phyloP scores from a whole-genome alignment of 37 sponge, comb jelly and placozoan species.

The Mnemiopsis leidyi region DNA sequence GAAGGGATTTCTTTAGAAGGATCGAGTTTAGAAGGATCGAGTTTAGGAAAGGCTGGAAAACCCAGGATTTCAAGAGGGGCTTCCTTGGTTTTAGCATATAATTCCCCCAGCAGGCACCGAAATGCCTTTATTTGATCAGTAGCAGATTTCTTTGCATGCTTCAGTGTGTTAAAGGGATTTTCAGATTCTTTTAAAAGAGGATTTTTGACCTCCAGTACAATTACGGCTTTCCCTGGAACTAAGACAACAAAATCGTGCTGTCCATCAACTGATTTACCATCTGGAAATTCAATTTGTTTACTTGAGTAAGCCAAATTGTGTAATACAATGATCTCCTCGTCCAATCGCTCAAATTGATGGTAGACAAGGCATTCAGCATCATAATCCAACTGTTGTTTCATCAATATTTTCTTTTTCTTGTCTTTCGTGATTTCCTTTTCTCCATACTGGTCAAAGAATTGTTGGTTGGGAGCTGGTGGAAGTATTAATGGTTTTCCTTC shows the following conservation, averaged over 20 bases:
- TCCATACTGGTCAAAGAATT: neutral
- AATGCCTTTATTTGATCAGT: too few species aligned
- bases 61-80: neutral
- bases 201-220: neutral
- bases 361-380: neutral
- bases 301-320: neutral
- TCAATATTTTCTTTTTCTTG: neutral
- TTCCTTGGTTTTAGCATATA: too few species aligned
- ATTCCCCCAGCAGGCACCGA: too few species aligned
- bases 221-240: neutral
- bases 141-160: neutral
- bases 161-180: neutral
- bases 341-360: neutral
- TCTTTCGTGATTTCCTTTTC: neutral
- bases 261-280: neutral
- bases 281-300: neutral
- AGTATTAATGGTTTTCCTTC: neutral
- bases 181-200: too few species aligned
- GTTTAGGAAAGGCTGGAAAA: neutral
- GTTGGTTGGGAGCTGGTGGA: neutral
- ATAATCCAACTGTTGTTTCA: neutral
- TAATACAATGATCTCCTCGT: neutral
- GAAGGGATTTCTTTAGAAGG: neutral
- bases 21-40: neutral
- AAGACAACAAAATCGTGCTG: neutral